These are phyloP conservation scores for Pogona vitticeps DNA, from an alignment of 2,113 vertebrate genomes.

Conservation along the genomic window DNA sequence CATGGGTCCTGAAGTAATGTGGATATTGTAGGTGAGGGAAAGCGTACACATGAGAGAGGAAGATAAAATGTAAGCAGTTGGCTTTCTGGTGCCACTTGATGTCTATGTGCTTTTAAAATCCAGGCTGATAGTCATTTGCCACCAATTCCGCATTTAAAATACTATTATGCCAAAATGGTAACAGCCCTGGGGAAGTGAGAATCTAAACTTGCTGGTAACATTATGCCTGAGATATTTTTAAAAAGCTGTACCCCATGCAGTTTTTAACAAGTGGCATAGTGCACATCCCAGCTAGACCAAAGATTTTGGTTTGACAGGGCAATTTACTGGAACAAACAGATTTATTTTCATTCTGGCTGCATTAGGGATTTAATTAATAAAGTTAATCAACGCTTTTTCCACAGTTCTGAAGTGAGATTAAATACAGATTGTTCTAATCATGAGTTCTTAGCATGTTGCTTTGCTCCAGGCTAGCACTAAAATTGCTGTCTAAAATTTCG, in stretches of 20 bases:
- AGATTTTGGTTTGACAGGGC: background rate
- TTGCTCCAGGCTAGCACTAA: too few species aligned
- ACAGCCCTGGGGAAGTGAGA: slow-evolving; percentile 27
- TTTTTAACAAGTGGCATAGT: background rate
- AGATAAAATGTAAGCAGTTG: background rate
- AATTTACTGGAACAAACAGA: background rate
- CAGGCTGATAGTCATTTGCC: slow-evolving; percentile 37
- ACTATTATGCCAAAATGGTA: slow-evolving; percentile 51
- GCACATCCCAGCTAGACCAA: background rate
- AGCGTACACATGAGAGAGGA: too few species aligned
- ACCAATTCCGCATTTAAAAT: slow-evolving; percentile 32
- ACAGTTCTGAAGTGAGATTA: background rate
- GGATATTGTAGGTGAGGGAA: too few species aligned
- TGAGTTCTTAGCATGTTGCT: too few species aligned
- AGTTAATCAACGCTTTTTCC: background rate
- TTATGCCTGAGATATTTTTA: background rate
- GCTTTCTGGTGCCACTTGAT: slow-evolving; percentile 4
- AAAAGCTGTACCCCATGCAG: background rate
- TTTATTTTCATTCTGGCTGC: background rate
- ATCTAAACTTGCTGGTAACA: background rate
- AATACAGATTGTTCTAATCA: background rate
- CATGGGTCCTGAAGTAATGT: background rate
- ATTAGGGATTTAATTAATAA: background rate
- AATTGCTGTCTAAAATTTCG: too few species aligned
- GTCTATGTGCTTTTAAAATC: slow-evolving; percentile 42